These are phyloP conservation scores for Eupithecia centaureata DNA, from an alignment of 2,888 invertebrate species.

Conservation along the genomic window DNA sequence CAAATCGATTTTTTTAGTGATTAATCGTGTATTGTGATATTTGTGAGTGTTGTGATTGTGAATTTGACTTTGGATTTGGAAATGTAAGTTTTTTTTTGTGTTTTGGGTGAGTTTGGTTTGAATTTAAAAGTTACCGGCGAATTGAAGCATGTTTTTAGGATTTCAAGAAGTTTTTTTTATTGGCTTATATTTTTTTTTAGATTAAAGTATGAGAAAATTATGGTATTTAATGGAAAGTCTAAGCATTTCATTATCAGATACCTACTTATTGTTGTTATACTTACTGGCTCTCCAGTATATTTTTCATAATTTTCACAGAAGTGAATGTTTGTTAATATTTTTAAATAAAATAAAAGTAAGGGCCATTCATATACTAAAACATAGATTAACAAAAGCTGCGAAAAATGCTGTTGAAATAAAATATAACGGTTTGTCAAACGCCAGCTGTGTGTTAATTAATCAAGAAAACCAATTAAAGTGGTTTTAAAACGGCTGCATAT, in stretches of 20 bases:
- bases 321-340: no score
- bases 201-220: background rate
- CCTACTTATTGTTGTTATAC: background rate
- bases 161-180: background rate
- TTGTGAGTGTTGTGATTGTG: constrained; percentile 37
- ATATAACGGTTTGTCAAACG: background rate
- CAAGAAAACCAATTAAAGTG: constrained; percentile 2
- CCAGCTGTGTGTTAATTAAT: background rate
- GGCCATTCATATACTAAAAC: background rate
- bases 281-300: background rate
- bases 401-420: background rate
- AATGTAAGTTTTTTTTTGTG: constrained; percentile 30
- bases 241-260: background rate
- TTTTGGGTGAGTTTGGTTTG: constrained; percentile 6
- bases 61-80: constrained; percentile 33
- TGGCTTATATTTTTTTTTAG: background rate
- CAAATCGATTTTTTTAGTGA: constrained; percentile 46
- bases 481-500: background rate
- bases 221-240: background rate
- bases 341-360: no score
- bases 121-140: constrained; percentile 18
- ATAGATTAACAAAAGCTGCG: background rate
- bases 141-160: background rate
- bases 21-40: constrained; percentile 36
- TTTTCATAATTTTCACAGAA: no score